These are phyloP conservation scores for Mesopsocus fuscifrons DNA, from an alignment of 2,888 invertebrate genomes.

Conservation along the genomic window DNA sequence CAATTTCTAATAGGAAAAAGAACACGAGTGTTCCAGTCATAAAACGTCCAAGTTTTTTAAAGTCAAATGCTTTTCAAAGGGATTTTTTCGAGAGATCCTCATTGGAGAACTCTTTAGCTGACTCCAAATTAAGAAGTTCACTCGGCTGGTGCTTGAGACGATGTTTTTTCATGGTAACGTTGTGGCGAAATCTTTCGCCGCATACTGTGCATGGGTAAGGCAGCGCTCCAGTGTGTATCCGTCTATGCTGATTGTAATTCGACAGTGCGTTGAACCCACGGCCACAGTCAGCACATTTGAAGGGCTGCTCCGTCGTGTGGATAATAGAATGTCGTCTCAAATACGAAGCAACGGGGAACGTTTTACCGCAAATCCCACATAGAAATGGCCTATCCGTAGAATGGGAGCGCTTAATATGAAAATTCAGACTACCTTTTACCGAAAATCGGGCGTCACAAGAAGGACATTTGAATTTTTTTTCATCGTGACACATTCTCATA, in stretches of 20 bases:
- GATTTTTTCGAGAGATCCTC: no score
- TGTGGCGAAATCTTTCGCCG: background rate
- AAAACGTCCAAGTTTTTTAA: no score
- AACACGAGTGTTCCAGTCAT: no score
- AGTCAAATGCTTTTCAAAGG: no score
- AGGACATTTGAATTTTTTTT: no score
- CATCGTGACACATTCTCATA: no score
- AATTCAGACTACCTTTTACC: background rate
- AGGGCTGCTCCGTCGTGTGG: background rate
- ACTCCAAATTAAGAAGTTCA: no score
- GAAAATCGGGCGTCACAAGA: no score
- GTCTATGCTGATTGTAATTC: conserved; percentile 6
- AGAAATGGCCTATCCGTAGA: background rate
- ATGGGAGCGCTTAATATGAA: background rate
- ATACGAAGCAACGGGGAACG: background rate
- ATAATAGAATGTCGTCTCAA: conserved; percentile 1
- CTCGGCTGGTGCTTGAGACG: background rate
- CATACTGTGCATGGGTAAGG: background rate
- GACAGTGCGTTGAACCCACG: background rate
- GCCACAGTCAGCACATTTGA: background rate
- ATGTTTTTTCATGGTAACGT: background rate
- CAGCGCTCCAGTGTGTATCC: background rate
- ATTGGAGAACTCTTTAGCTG: no score
- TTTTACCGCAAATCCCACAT: background rate
- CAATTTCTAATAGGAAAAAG: no score